These are phyloP conservation scores for Podilymbus podiceps DNA, from an alignment of 2,113 vertebrate species.

Conservation along the genomic window DNA sequence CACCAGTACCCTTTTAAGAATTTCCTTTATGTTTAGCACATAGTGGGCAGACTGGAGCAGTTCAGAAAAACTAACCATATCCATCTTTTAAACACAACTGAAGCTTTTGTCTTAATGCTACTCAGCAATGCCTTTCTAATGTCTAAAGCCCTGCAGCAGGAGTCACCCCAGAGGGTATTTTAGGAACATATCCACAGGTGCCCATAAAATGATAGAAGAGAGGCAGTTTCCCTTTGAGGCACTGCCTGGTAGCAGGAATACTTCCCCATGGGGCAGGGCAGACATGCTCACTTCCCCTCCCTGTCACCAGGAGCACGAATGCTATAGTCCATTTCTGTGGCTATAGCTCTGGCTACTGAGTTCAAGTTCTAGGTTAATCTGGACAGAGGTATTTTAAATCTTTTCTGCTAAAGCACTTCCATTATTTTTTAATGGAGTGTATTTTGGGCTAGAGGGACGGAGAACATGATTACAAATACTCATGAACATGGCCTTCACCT, in stretches of 20 bases:
- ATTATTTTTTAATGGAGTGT: background rate
- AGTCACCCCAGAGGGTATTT: background rate
- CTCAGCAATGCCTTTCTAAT: background rate
- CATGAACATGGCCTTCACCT: background rate
- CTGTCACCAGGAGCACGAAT: background rate
- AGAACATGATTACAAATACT: background rate
- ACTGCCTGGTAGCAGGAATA: background rate
- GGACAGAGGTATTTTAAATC: background rate
- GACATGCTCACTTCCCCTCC: background rate
- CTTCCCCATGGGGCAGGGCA: background rate
- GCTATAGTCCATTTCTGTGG: background rate
- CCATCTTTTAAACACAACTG: background rate
- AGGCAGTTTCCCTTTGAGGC: background rate
- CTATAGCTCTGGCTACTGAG: background rate
- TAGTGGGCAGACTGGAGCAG: slow-evolving; percentile 4
- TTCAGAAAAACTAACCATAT: background rate
- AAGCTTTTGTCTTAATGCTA: background rate
- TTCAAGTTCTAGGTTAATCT: background rate
- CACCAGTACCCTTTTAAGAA: background rate
- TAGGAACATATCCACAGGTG: background rate
- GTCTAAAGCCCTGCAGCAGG: background rate
- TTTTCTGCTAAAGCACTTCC: background rate
- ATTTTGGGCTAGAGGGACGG: background rate
- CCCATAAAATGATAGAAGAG: background rate
- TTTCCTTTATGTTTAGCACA: slow-evolving; percentile 40